Conservation (phyloP, 2,113 vertebrate genomes). For the Marmota monax region DNA sequence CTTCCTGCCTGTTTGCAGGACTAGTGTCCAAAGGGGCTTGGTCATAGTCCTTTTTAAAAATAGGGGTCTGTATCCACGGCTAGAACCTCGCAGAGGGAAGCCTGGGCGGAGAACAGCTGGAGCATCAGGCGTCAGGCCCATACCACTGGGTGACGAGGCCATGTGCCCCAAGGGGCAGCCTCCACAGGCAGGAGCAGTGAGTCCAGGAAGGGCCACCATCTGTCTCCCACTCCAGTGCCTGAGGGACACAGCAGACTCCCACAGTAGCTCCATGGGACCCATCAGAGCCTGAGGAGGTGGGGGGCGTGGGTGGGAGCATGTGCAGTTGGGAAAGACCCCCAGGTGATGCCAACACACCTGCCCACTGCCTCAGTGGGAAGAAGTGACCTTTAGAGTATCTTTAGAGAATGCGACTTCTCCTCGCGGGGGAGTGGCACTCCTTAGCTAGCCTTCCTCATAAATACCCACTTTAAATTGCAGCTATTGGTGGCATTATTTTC, state of each 20-base stretch:
- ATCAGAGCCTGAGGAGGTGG: background rate
- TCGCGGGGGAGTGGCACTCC: background rate
- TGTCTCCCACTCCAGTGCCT: background rate
- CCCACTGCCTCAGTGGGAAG: background rate
- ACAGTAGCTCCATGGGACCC: background rate
- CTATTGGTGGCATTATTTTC: background rate
- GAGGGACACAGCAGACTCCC: background rate
- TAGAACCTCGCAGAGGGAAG: background rate
- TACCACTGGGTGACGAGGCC: too few species aligned
- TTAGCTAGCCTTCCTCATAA: slow-evolving; percentile 50
- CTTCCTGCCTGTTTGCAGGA: background rate
- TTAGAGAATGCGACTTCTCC: background rate
- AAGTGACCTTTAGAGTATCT: background rate
- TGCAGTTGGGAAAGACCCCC: background rate
- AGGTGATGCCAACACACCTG: background rate
- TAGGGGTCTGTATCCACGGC: background rate
- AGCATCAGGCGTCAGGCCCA: background rate
- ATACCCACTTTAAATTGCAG: background rate
- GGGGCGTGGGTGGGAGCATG: background rate
- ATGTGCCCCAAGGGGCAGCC: background rate
- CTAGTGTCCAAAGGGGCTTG: background rate
- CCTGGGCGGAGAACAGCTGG: background rate
- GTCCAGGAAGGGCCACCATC: background rate
- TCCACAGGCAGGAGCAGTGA: background rate
- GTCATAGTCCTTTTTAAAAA: background rate